These are phyloP conservation scores for Halcyon senegalensis DNA, from an alignment of 2,113 vertebrate genomes.

Conservation along the genomic window DNA sequence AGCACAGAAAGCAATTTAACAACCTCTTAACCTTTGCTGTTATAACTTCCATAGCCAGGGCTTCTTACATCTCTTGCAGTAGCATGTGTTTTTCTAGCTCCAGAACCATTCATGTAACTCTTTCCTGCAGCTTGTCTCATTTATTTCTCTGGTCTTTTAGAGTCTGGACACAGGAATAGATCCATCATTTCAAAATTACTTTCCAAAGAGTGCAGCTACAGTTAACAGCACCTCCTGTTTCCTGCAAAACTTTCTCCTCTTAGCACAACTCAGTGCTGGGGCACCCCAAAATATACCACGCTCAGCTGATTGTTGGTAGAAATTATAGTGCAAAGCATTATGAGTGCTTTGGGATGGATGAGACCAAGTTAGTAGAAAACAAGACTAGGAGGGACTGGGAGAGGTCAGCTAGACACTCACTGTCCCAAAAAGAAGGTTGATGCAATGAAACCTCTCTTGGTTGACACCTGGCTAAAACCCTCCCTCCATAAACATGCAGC, in stretches of 20 bases:
- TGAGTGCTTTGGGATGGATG: not conserved
- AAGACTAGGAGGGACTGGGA: not conserved
- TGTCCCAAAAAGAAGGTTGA: rapidly evolving
- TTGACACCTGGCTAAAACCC: not conserved
- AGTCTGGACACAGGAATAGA: not conserved
- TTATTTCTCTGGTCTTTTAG: not conserved
- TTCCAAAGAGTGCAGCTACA: not conserved
- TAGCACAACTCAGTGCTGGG: not conserved
- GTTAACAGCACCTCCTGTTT: not conserved
- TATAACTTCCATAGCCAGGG: not conserved
- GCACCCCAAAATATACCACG: not conserved
- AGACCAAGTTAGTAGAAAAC: not conserved
- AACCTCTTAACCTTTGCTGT: not conserved
- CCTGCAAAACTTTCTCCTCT: not conserved
- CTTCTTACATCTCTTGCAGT: not conserved
- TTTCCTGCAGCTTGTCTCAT: not conserved
- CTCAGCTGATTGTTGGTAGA: not conserved
- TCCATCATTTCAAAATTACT: not conserved
- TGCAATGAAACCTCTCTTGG: not conserved
- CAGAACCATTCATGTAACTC: not conserved
- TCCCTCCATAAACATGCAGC: not conserved
- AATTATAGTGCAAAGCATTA: not conserved
- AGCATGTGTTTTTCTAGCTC: not conserved
- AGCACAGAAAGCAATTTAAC: not conserved
- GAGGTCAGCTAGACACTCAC: not conserved